phyloP scores from a whole-genome alignment of 37 sponge, comb jelly and placozoan genomes.

The Agelas oroides region DNA sequence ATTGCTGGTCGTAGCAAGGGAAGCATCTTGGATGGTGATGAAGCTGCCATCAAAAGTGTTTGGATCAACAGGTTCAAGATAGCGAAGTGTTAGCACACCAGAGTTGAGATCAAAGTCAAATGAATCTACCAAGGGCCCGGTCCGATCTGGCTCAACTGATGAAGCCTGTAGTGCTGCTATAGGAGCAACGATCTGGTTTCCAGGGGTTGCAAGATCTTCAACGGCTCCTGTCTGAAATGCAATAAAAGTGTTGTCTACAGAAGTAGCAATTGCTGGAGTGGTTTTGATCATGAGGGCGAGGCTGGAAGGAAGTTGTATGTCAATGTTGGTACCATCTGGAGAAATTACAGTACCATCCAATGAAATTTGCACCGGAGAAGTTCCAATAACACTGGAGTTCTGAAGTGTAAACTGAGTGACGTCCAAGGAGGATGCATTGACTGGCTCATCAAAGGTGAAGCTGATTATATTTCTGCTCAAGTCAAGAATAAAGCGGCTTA shows the following conservation, averaged over 20 bases:
- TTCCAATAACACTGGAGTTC: neutral
- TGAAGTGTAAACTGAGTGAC: conserved; percentile 56
- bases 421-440: conserved; percentile 62
- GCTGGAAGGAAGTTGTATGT: conserved; percentile 22
- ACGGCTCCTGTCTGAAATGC: conserved; percentile 37
- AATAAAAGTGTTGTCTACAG: conserved; percentile 61
- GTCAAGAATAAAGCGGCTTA: conserved; percentile 56
- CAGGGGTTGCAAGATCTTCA: conserved; percentile 36
- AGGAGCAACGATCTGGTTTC: conserved; percentile 16
- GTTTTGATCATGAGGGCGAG: conserved; percentile 74
- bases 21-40: conserved; percentile 65
- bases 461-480: conserved; percentile 42
- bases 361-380: conserved; percentile 1
- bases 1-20: conserved; percentile 18
- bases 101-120: conserved; percentile 84
- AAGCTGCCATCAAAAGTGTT: conserved; percentile 52
- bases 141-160: conserved; percentile 37
- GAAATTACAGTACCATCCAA: conserved; percentile 33
- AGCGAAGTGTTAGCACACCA: conserved; percentile 76
- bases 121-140: conserved; percentile 69
- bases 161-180: conserved; percentile 26
- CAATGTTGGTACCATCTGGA: conserved; percentile 61
- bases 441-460: conserved; percentile 90
- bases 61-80: conserved; percentile 73
- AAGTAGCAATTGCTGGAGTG: conserved; percentile 48